Evolutionary conservation across 2,113 vertebrate species (phyloP), one percentile per base, ranked within the genome.

Genomic region (Poeciliopsis occidentalis): DNA sequence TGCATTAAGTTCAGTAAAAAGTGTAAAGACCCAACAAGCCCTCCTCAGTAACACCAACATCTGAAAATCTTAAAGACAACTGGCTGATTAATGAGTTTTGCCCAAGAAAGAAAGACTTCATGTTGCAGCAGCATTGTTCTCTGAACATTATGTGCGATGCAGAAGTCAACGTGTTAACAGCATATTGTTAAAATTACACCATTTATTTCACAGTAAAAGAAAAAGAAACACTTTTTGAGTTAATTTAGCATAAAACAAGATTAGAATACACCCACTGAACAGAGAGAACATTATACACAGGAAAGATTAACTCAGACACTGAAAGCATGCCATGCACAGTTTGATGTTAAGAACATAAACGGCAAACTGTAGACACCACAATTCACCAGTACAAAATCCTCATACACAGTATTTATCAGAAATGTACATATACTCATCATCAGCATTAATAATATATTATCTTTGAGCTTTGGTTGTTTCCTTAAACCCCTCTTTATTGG

Each of bases 261-360:
- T 54, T 71, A 27, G 81, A 83, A 77, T 75, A 80, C 83, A 89
- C 60, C 44, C 15, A 82, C 62, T 69, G 75, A 81, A 89, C 79
- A 78, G 78, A 79, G 74, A 77, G 73, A 85, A 88, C 51, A 71
- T 85, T 80, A 74, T 79, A 88, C 75, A 92, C 65, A 79, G 76
- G 81, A 82, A 86, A 82, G 79, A 72, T 75, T 87, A 90, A 32
- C 5, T 83, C 17, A 57, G 80, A 92, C 79, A 78, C 69, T 82
- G 70, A 91, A 92, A 85, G 82, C 93, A 94, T 94, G 93, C 91
- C 93, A 92, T 94, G 94, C 93, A 91, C 75, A 88, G 69, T 81
- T 30, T 86, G 24, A 69, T 83, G 68, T 75, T 68, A 83, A 71
- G 69, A 71, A 61, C 26, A 68, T 75, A 73, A 67, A 44, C 54